Evolutionary conservation across 2,113 vertebrate genomes (phyloP).

Genomic region (Amphiprion percula): DNA sequence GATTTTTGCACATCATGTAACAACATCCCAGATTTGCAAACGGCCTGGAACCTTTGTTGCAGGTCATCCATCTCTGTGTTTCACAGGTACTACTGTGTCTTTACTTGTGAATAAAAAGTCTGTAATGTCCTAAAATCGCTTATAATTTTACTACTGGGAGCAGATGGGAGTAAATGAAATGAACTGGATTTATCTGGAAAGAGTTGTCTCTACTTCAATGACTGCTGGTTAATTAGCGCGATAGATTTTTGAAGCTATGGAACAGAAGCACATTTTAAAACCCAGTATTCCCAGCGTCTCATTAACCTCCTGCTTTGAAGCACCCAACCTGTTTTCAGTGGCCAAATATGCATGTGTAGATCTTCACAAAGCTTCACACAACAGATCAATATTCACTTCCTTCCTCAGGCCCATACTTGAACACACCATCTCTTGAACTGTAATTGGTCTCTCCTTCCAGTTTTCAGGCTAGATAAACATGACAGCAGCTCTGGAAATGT

Average conservation of each 20-base stretch:
- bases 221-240: too few species aligned
- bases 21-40: constrained; percentile 2
- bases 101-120: neutral
- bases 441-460: constrained; percentile 8
- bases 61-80: neutral
- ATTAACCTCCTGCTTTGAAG: too few species aligned
- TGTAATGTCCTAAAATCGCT: neutral
- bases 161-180: neutral
- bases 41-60: neutral
- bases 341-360: neutral
- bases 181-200: too few species aligned
- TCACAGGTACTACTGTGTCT: neutral
- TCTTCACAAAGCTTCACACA: constrained; percentile 5
- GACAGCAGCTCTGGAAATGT: constrained; percentile 5
- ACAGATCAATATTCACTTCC: constrained; percentile 14
- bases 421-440: constrained; percentile 8
- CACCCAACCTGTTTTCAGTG: neutral
- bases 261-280: too few species aligned
- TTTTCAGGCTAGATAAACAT: neutral
- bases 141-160: neutral
- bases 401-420: neutral
- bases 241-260: neutral
- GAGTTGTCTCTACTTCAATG: too few species aligned
- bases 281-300: too few species aligned
- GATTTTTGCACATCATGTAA: constrained; percentile 32